Percentiles rank a stretch among this genome's conserved stretches.
phyloP scores from a whole-genome alignment of 2,888 invertebrate species.

The Venustoraphidia nigricollis region DNA sequence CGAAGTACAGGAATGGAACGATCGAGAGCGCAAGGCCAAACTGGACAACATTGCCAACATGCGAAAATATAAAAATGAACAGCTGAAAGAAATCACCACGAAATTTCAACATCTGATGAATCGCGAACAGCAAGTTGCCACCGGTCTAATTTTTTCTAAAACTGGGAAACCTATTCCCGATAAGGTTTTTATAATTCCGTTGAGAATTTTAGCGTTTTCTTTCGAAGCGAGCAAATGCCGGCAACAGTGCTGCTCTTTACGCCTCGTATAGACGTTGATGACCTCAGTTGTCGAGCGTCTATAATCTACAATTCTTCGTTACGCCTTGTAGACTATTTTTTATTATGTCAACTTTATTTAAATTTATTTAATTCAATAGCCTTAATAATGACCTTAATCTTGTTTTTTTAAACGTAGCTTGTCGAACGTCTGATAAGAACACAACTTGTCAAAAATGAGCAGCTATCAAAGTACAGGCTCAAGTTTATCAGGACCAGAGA shows the following conservation, averaged over 20 bases:
- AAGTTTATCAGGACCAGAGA: slow-evolving; percentile 21
- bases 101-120: slow-evolving; percentile 16
- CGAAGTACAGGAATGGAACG: slow-evolving; percentile 13
- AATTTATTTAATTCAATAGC: not conserved
- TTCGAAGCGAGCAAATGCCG: too few relatives aligned
- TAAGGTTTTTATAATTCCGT: slow-evolving; percentile 13
- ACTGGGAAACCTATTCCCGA: slow-evolving; percentile 23
- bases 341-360: not conserved
- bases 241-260: too few relatives aligned
- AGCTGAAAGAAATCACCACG: slow-evolving; percentile 12
- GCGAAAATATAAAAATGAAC: slow-evolving; percentile 13
- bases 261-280: too few relatives aligned
- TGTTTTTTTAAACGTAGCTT: slow-evolving; percentile 8
- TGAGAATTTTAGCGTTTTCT: too few relatives aligned
- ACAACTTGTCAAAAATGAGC: slow-evolving; percentile 17
- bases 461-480: slow-evolving; percentile 20
- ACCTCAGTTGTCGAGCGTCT: too few relatives aligned
- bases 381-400: not conserved
- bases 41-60: slow-evolving; percentile 16
- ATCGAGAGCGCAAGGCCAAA: slow-evolving; percentile 13
- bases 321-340: too few relatives aligned
- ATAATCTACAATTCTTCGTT: too few relatives aligned
- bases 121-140: slow-evolving; percentile 21
- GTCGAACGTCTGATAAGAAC: slow-evolving; percentile 19
- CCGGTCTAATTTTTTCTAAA: slow-evolving; percentile 22